Evolutionary conservation across 2,113 vertebrate genomes (phyloP).

Genomic region (Mionectes macconnelli): DNA sequence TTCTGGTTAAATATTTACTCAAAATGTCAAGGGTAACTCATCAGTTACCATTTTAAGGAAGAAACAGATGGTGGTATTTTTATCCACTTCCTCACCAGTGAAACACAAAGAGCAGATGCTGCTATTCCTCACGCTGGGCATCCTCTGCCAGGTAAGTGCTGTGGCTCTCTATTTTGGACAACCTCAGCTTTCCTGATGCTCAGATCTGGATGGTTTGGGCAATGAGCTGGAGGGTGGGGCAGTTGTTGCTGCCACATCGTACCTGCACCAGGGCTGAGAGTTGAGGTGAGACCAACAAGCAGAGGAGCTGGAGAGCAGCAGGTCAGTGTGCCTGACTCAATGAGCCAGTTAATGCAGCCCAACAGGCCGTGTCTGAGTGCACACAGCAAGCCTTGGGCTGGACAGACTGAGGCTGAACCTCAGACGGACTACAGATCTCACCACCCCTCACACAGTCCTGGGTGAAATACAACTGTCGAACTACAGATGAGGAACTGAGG

Average conservation of each 20-base stretch:
- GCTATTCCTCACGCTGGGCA: background rate
- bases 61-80: constrained; percentile 51
- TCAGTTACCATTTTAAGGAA: constrained; percentile 8
- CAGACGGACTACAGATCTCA: background rate
- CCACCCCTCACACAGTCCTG: background rate
- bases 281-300: background rate
- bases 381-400: background rate
- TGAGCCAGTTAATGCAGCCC: background rate
- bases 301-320: too few species aligned
- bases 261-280: background rate
- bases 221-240: background rate
- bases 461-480: background rate
- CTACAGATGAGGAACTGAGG: background rate
- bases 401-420: background rate
- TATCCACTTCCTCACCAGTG: background rate
- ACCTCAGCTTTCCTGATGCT: background rate
- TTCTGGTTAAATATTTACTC: constrained; percentile 48
- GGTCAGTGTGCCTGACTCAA: background rate
- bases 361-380: rapidly evolving
- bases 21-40: constrained; percentile 15
- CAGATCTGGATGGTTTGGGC: background rate
- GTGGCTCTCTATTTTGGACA: background rate
- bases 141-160: background rate
- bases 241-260: background rate
- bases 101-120: constrained; percentile 32